Evolutionary conservation across 2,888 invertebrate genomes (phyloP), one percentile per base, ranked within the genome.

Genomic region (Chydorus sphaericus): DNA sequence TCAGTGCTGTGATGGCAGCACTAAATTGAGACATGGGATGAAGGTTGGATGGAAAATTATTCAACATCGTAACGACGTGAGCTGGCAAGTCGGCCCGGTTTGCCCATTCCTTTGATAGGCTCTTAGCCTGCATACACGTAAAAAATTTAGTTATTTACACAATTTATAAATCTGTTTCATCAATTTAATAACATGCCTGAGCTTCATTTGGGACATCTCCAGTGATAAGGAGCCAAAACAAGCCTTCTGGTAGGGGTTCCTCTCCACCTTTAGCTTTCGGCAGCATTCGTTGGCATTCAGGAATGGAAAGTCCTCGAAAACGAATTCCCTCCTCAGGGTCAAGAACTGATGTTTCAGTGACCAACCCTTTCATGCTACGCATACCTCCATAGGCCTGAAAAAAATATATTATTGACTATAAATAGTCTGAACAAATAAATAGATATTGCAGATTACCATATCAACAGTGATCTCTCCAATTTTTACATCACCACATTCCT

Each of bases 391-490:
- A 79, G 65, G 77, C 72, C 77, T 76, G 61, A 30, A 30, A 10
- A 10, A 33, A 10, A 10, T 11, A 33, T n/a, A 11, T 33, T 10
- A 33, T 33, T 11, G 10, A 33, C 14, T 11, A 33, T 33, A 10
- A 33, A 11, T 33, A 11, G 10, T 33, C 36, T 33, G n/a, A 10
- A 33, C 10, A 33, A 33, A 10, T 33, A 33, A 33, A 33, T 11
- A 10, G n/a, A 48, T n/a, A n/a, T 38, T 26, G 18, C 30, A 36
- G 10, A 52, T 51, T 71, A 93, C 94, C 96, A 96, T 96, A 70
- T 98, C 94, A 61, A 99, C 83, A 66, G 92, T 96, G 68, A 97
- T 90, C 68, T 97, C 92, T 61, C 98, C 97, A 66, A 97, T 87
- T 76, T 91, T 90, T 61, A 83, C 83, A 63, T 73, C 68, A 38